A percentile compares a stretch with the other conserved stretches of the same genome.
These are phyloP conservation scores for Leptinotarsa rubiginosa DNA, from an alignment of 2,888 invertebrate genomes.

Conservation along the genomic window DNA sequence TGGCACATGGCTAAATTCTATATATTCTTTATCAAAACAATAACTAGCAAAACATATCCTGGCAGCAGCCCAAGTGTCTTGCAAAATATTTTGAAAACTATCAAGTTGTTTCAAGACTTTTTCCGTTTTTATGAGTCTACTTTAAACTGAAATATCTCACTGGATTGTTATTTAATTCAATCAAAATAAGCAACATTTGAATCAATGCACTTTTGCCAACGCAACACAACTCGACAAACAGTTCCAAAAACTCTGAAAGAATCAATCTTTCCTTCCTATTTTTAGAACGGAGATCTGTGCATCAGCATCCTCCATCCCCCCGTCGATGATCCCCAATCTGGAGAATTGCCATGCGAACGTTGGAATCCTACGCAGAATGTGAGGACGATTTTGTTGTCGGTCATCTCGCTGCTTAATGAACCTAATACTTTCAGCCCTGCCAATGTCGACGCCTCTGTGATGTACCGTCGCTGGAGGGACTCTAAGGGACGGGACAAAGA, in stretches of 20 bases:
- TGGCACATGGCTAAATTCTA: not conserved
- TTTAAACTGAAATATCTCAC: no score
- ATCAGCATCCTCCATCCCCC: conserved; percentile 99
- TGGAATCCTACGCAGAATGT: conserved; percentile 99
- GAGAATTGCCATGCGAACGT: conserved; percentile 98
- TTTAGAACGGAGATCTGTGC: conserved; percentile 97
- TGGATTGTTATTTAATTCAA: not conserved
- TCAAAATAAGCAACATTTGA: not conserved
- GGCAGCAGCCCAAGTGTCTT: no score
- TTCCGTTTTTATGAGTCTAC: no score
- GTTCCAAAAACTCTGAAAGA: not conserved
- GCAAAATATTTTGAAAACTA: no score
- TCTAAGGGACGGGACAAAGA: conserved; percentile 98
- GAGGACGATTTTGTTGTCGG: conserved; percentile 96
- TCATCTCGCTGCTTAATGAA: conserved; percentile 98
- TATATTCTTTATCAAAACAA: no score
- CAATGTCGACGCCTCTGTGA: conserved; percentile 99
- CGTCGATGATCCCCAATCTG: conserved; percentile 98
- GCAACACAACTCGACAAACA: not conserved
- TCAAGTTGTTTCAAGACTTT: no score
- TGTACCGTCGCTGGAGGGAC: conserved; percentile 99
- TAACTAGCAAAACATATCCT: no score
- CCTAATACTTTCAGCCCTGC: conserved; percentile 99
- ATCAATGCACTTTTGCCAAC: not conserved
- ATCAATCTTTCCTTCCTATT: conserved; percentile 47